Base-by-base conservation (phyloP, 2,113 vertebrate species). In the Chaetodon auriga region DNA sequence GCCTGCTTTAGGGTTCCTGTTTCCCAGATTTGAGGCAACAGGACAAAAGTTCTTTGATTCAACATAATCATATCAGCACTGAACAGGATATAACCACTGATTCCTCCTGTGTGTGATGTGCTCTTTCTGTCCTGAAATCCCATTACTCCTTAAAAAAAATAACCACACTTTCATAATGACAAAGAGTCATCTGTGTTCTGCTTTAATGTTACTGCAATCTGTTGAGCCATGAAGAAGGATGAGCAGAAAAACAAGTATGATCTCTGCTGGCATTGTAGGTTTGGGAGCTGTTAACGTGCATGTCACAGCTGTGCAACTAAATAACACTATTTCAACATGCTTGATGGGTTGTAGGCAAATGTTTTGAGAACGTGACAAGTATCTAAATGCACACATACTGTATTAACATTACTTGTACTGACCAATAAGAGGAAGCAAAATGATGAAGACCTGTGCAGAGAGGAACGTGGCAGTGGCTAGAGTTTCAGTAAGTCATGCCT, bases 21-120 rank as follows among this genome's bases (percentile, higher is more conserved):
- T 83, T 85, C 61, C 4, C 35, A 10, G 23, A 21, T 61, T 65
- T 10, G 12, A 66, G 38, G 48, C 68, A 68, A 54, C 23, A 36
- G 53, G 15, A 89, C 68, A 80, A 83, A 79, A 75, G 53, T 21
- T 61, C 1, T 76, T 77, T 77, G 75, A 48, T 79, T 53, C 7
- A 54, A 61, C 21, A 61, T 68, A 21, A 84, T 69, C 3, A 58
- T 45, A 41, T 82, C 21, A 79, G 18, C 69, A 65, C 21, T 51
- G 18, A 76, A 75, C 45, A 48, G 36, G 8, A 70, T 61, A 12
- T 57, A 45, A 48, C 35, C 54, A 46, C 9, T 1, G n/a, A 7
- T 45, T 63, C 18, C 23, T 63, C 6, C 14, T 16, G 8, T 36
- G 19, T 63, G 16, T 48, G 19, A 65, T 30, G 5, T 25, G 57